Evolutionary conservation across 2,113 vertebrate species (phyloP), one percentile per base, ranked within the genome.

Genomic region (Amphiprion ocellaris): DNA sequence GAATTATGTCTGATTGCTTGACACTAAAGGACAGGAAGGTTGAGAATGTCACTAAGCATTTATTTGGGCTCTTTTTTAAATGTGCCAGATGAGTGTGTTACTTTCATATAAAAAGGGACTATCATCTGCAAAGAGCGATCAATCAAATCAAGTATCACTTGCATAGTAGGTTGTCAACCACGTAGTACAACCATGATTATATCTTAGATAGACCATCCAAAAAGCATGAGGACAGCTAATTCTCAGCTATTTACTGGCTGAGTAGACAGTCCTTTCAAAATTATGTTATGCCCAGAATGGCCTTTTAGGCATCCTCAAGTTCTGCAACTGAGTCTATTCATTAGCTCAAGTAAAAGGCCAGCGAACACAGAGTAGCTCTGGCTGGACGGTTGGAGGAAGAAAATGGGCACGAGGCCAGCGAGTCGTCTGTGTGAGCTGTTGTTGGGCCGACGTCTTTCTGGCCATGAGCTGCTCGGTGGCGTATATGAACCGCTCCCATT

Each of bases 401-500:
- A 87, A 87, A 87, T 79, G 81, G 84, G 90, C 60, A 50, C 71
- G 65, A 26, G 56, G 87, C 83, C 85, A 87, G 37, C 56, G 71
- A 89, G 54, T 75, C 53, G 26, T 91, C 90, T 92, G 89, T 92
- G 80, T 87, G 89, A 82, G 83, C 87, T 89, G 91, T 89, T 92
- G 93, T 92, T 75, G 79, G 74, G 88, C 81, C 79, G 79, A 82
- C 73, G 82, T 91, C 87, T 84, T 84, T 91, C 61, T 92, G 74
- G 90, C 94, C 87, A 83, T 77, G 55, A 92, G 92, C 91, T 61
- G 59, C 70, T 80, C 64, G 89, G 83, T 87, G 88, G 87, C 79
- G 64, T 90, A 88, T 69, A 90, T 94, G 92, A 94, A 95, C 85
- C 71, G 72, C 81, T 74, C 74, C 85, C 87, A 94, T 95, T 95